Base-by-base conservation (phyloP, 2,888 invertebrate genomes). In the Drymonia ruficornis region DNA sequence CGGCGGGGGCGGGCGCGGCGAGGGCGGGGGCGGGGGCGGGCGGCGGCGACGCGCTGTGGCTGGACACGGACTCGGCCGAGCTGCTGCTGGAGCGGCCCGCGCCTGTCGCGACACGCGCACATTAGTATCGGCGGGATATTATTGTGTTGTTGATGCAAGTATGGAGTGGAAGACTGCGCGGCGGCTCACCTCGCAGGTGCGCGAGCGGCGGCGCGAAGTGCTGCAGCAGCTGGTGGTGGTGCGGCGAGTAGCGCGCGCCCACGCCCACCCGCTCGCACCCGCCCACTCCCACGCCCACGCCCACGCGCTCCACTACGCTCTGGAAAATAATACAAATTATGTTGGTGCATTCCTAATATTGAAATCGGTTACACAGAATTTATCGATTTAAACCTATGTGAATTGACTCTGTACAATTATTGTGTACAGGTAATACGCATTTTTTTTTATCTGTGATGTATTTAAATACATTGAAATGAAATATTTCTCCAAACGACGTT, bases 21-120 rank as follows among this genome's bases (percentile, higher is more conserved):
- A 51, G 29, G 56, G 23, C 59, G 38, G 51, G 16, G 38, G 52
- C 36, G 15, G 74, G 94, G 43, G 55, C 61, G 48, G 77, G 79
- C 42, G 82, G 86, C 46, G 81, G 93, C 70, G 76, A 94, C 91
- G 79, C 94, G 91, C 83, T 76, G 70, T 70, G 77, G 70, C 89
- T 89, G 31, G 95, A 95, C 70, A 97, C 95, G 0, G 97, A 97
- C 91, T 98, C 97, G 72, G 96, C 96, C 18, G 97, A 97, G 90
- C 97, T 97, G 86, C 97, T 84, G 84, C 84, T 83, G 67, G 85
- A 86, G 49, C 86, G 83, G 1, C 63, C 78, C 45, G 59, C 78
- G 11, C 59, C 51, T 51, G 50, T 43, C 12, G 11, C 2, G 8
- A 11, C 18, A 47, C 45, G 12, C 31, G 11, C 50, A 40, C 36